phyloP scores from a whole-genome alignment of 1,140 invertebrate species.

The Atopsyche davidsoni region DNA sequence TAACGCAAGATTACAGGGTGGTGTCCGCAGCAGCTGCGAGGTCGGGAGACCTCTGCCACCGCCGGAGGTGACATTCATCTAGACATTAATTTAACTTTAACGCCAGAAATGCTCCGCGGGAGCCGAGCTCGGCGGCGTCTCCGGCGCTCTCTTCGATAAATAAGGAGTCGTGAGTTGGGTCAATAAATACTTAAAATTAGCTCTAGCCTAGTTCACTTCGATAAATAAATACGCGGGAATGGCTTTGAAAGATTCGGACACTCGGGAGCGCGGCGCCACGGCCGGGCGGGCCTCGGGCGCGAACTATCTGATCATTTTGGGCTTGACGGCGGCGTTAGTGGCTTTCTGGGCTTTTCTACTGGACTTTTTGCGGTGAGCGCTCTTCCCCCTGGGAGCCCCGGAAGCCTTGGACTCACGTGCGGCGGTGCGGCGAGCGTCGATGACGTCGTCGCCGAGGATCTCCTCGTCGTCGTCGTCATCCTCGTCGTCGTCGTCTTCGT shows the following conservation, averaged over 20 bases:
- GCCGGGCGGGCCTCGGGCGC: not conserved
- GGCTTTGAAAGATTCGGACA: no score
- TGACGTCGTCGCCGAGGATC: constrained; percentile 58
- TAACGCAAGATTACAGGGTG: constrained; percentile 7
- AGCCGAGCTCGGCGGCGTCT: constrained; percentile 5
- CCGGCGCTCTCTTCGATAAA: not conserved
- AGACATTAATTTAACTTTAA: constrained; percentile 29
- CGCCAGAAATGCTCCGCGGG: constrained; percentile 8
- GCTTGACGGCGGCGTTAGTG: constrained; percentile 39
- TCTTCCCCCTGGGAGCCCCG: constrained; percentile 48
- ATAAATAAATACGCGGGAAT: constrained; percentile 29
- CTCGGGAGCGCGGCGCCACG: no score
- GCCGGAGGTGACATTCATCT: constrained; percentile 26
- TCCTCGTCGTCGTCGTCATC: constrained; percentile 54
- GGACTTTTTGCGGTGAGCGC: constrained; percentile 39
- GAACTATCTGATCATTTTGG: constrained; percentile 50
- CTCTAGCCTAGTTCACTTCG: no score
- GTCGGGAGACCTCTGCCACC: constrained; percentile 9
- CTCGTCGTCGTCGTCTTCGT: constrained; percentile 57
- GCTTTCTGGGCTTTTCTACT: constrained; percentile 37
- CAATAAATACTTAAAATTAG: constrained; percentile 20
- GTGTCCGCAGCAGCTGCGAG: no score
- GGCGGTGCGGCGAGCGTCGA: constrained; percentile 54
- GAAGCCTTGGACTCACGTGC: constrained; percentile 79
- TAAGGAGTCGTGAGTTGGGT: no score